phyloP scores from a whole-genome alignment of 2,888 invertebrate species.

The Tinea semifulvella region DNA sequence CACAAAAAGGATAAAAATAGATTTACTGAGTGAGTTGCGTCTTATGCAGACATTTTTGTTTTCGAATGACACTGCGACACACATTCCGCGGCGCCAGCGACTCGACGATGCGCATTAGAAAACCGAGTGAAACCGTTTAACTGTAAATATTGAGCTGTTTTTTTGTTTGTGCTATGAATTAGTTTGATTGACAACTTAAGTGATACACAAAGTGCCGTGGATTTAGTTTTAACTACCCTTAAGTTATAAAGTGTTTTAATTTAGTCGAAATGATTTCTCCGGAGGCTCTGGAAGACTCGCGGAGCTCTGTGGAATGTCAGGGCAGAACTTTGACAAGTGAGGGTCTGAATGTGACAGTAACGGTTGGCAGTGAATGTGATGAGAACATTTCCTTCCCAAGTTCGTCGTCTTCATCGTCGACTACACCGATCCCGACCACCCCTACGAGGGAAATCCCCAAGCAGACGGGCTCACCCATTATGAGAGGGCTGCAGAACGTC shows the following conservation, averaged over 20 bases:
- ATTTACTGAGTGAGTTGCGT: conserved; percentile 52
- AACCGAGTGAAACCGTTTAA: conserved; percentile 49
- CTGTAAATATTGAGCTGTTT: conserved; percentile 53
- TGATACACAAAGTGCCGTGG: background rate
- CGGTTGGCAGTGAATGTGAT: conserved; percentile 34
- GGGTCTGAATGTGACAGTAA: conserved; percentile 31
- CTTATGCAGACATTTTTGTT: conserved; percentile 54
- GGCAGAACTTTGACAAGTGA: conserved; percentile 13
- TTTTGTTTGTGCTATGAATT: conserved; percentile 28
- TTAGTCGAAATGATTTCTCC: conserved; percentile 5
- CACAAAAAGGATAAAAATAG: conserved; percentile 61
- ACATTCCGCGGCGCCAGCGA: conserved; percentile 43
- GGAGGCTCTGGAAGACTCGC: background rate
- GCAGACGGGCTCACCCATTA: conserved; percentile 47
- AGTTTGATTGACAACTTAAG: background rate
- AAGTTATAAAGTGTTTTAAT: background rate
- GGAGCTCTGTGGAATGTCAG: conserved; percentile 18
- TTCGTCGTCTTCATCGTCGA: conserved; percentile 38
- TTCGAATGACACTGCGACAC: conserved; percentile 58
- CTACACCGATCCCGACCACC: conserved; percentile 51
- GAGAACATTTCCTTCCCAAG: conserved; percentile 43
- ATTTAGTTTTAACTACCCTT: no score
- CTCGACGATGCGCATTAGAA: conserved; percentile 44
- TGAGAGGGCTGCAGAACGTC: conserved; percentile 52
- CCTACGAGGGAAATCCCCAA: conserved; percentile 46